Base-by-base conservation (phyloP, 2,113 vertebrate species). In the Sinocyclocheilus rhinocerous region DNA sequence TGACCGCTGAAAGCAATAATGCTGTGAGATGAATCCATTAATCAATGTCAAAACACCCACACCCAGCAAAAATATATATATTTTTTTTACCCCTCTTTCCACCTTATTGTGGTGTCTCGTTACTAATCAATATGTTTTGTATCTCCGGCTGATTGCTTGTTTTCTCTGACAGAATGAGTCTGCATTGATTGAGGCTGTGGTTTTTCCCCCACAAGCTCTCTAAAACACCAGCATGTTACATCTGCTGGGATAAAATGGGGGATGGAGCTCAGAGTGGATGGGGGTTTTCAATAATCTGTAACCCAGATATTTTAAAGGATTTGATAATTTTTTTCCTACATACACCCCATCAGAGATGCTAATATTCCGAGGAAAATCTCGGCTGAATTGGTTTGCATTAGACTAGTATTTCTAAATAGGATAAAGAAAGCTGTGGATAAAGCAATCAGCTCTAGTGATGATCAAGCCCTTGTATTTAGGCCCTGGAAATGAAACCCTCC, bases 221-320 rank as follows among this genome's bases (percentile, higher is more conserved):
- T 45, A 45, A 61, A 76, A 50, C 18, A 45, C 20, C 42, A 15
- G 24, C 39, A 50, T 26, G 33, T 24, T 84, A 42, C 81, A 45
- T 84, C 55, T 76, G 8, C 59, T 85, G 83, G 57, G 18, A 77
- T 76, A 18, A 50, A 76, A 59, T 76, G 63, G 63, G 84, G 75
- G 77, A 67, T 39, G 39, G 39, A 39, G 39, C 6, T 39, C 39
- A 39, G 39, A 45, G 42, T 45, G 45, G 45, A 48, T 69, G 78
- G 87, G 75, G 73, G 84, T n/a, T 20, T 57, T 45, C 20, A 26
- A 61, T 81, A 90, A 86, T 89, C 85, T 86, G 52, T 92, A 92
- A 90, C 91, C 91, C 89, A 93, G 87, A 91, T 92, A 91, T 92
- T 89, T 84, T 81, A 90, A 87, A 88, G 84, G 86, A 87, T 84